Conservation (phyloP, 1,140 invertebrate genomes). For the Proales similis region DNA sequence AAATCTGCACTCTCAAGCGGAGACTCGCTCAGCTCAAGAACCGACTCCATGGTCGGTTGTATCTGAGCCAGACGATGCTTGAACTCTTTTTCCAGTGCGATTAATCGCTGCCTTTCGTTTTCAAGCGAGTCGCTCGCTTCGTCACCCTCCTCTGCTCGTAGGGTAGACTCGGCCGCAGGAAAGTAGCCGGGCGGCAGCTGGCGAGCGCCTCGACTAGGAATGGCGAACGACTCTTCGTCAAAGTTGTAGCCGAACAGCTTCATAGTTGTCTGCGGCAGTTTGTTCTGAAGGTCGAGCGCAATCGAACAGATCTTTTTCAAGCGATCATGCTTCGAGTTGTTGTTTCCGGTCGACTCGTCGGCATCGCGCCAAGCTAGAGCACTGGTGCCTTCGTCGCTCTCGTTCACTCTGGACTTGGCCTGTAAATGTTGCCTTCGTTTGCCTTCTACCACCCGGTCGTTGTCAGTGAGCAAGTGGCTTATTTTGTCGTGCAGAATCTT, state of each 20-base stretch:
- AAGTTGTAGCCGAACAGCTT: conserved; percentile 34
- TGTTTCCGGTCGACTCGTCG: neutral
- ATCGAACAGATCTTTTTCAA: conserved; percentile 35
- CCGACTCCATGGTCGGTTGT: too few species aligned
- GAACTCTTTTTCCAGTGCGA: conserved; percentile 13
- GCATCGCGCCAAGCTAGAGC: neutral
- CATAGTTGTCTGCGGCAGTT: conserved; percentile 20
- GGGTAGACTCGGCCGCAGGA: too few species aligned
- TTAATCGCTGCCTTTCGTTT: conserved; percentile 2
- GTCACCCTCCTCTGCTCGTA: neutral
- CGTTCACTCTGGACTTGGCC: neutral
- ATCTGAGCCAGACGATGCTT: conserved; percentile 17
- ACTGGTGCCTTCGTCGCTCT: neutral
- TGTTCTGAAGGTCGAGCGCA: conserved; percentile 32
- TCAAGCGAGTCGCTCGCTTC: neutral
- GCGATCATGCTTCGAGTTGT: conserved; percentile 6
- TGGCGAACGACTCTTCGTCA: too few species aligned
- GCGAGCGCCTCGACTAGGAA: too few species aligned
- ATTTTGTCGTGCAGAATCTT: conserved; percentile 22
- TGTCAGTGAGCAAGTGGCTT: conserved; percentile 33
- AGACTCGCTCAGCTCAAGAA: too few species aligned
- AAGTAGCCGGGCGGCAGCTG: too few species aligned
- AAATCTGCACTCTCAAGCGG: too few species aligned
- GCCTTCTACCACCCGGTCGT: conserved; percentile 24
- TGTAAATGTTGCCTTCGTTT: neutral